Evolutionary conservation across 2,888 invertebrate species (phyloP).

Genomic region (Sinhomidia bicolor): DNA sequence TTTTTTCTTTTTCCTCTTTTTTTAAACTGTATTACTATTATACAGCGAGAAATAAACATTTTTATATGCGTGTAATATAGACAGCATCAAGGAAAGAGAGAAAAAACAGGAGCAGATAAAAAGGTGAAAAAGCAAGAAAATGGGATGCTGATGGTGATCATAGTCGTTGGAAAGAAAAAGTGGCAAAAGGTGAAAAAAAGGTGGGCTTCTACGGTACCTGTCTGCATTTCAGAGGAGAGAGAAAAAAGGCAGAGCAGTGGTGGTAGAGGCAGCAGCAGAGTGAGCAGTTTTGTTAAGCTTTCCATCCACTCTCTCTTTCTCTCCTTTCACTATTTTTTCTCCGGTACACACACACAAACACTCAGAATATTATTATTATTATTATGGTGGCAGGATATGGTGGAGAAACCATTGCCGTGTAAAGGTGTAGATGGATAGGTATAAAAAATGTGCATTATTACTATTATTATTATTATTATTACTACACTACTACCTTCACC

Average conservation of each 20-base stretch:
- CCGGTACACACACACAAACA: slow-evolving; percentile 1
- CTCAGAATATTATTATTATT: slow-evolving; percentile 53
- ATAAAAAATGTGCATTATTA: slow-evolving; percentile 41
- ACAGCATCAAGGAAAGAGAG: not conserved
- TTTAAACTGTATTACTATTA: not conserved
- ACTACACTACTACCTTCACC: not conserved
- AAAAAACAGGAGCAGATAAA: slow-evolving; percentile 23
- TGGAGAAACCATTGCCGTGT: not conserved
- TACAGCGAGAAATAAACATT: slow-evolving; percentile 1
- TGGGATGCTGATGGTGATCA: slow-evolving; percentile 42
- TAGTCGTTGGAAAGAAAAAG: slow-evolving; percentile 16
- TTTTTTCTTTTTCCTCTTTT: slow-evolving; percentile 9
- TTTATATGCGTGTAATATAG: slow-evolving; percentile 51
- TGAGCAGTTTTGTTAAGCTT: slow-evolving; percentile 52
- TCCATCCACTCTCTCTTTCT: slow-evolving; percentile 2
- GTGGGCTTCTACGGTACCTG: slow-evolving; percentile 41
- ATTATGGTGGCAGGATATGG: slow-evolving; percentile 45
- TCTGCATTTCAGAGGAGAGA: slow-evolving; percentile 7
- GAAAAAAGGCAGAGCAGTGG: not conserved
- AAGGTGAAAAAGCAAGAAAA: slow-evolving; percentile 59
- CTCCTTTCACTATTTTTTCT: not conserved
- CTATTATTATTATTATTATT: slow-evolving; percentile 29
- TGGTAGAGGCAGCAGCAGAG: not conserved
- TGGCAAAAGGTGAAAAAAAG: slow-evolving; percentile 61
- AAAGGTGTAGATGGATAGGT: not conserved